phyloP scores from a whole-genome alignment of 2,113 vertebrate species.

The Calcarius ornatus region DNA sequence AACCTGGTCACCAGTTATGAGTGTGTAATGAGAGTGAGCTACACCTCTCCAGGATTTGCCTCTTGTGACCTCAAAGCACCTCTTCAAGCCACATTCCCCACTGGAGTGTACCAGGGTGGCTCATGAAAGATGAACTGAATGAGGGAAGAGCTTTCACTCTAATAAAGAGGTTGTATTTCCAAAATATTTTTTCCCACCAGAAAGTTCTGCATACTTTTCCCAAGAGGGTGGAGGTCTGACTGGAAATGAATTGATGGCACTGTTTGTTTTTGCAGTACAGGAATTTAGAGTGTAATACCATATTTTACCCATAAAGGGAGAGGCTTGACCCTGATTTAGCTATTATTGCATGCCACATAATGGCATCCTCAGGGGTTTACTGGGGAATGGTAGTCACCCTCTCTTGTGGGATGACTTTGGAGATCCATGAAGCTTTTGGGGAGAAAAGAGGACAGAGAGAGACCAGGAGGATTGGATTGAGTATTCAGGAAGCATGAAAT shows the following conservation, averaged over 20 bases:
- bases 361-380: not conserved
- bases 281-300: constrained; percentile 51
- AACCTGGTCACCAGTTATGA: not conserved
- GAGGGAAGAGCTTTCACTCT: constrained; percentile 26
- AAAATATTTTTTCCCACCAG: constrained; percentile 63
- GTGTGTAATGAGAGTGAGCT: not conserved
- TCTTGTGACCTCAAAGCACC: not conserved
- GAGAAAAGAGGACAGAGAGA: constrained; percentile 62
- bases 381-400: not conserved
- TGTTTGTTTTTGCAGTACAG: constrained; percentile 62
- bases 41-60: not conserved
- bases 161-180: constrained; percentile 26
- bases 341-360: not conserved
- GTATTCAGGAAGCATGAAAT: constrained; percentile 21
- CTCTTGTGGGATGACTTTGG: constrained; percentile 13
- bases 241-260: constrained; percentile 52
- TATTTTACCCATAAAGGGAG: constrained; percentile 49
- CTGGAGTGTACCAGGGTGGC: not conserved
- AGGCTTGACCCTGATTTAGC: not conserved
- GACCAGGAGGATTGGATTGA: constrained; percentile 64
- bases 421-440: constrained; percentile 27
- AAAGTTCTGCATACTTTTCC: constrained; percentile 54
- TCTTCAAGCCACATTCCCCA: constrained; percentile 11
- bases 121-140: constrained; percentile 10
- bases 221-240: constrained; percentile 50